Base-by-base conservation (phyloP, 2,888 invertebrate species). In the Camponotus fellah region DNA sequence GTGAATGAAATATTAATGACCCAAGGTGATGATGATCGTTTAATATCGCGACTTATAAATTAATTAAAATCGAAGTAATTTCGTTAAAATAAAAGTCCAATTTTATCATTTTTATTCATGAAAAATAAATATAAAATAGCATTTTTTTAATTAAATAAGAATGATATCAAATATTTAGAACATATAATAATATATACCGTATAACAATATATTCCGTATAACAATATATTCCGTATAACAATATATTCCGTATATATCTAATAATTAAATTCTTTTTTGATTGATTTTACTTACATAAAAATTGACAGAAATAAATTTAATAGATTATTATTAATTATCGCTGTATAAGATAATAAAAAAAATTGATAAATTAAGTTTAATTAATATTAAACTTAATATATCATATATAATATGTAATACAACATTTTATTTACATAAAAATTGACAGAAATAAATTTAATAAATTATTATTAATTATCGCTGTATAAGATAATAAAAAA, bases 1-100 rank as follows among this genome's bases (percentile, higher is more conserved):
- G 58, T 83, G 26, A 26, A 83, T 83, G 53, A 85, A 85, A 85
- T 83, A 83, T 85, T 85, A 85, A 85, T 82, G 85, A 82, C 58
- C 37, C 71, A 40, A 68, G 53, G 60, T 76, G 60, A 53, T 71
- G 77, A 71, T 66, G 43, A 76, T 49, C 60, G 43, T 66, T 77
- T 77, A 66, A 83, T 76, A 62, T 34, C 76, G 34, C 62, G 56
- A 37, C 40, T 37, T 46, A 72, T 17, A 46, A n/a, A n/a, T n/a
- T n/a, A n/a, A n/a, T n/a, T 26, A 26, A 26, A 26, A 26, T 49
- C 26, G 49, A 72, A 82, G 66, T n/a, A 71, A 77, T 26, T 26
- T 26, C 56, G 5, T 26, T 37, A 26, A 34, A 64, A n/a, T 40
- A 17, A 12, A n/a, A 56, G n/a, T 56, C 9, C 14, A 32, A 14